Percentiles rank a stretch among this genome's conserved stretches.
Conservation (phyloP, 1,140 invertebrate species). For the Nixonia krombeini region DNA sequence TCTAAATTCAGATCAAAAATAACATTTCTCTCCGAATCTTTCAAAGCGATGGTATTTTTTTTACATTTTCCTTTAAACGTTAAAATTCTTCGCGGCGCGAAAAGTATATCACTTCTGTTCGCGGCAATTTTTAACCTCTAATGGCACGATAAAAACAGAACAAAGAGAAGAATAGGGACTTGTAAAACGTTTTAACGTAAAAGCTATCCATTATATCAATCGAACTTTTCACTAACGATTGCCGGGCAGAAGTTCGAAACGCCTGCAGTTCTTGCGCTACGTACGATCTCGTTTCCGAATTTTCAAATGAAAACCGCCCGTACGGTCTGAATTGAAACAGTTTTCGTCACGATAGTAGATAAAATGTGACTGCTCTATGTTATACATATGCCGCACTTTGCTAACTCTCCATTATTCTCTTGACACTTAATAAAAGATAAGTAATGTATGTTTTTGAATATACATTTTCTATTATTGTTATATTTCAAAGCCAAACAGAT, state of each 20-base stretch:
- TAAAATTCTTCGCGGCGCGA: too few relatives aligned
- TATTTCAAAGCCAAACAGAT: too few relatives aligned
- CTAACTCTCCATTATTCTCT: too few relatives aligned
- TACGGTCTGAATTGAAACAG: slow-evolving; percentile 6
- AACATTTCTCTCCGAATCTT: too few relatives aligned
- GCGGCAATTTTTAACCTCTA: slow-evolving; percentile 27
- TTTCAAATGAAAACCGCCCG: slow-evolving; percentile 1
- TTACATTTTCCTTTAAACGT: too few relatives aligned
- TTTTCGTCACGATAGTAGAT: slow-evolving; percentile 8
- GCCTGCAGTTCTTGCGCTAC: background rate
- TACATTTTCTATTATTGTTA: too few relatives aligned
- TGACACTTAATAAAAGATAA: background rate
- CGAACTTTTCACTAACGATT: slow-evolving; percentile 10
- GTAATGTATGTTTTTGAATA: background rate
- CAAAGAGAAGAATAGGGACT: slow-evolving; percentile 22
- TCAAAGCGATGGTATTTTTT: too few relatives aligned
- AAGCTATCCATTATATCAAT: slow-evolving; percentile 40
- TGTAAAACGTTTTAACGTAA: slow-evolving; percentile 45
- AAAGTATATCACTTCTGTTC: background rate
- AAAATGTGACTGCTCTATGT: background rate
- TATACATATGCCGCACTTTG: slow-evolving; percentile 1
- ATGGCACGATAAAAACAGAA: slow-evolving; percentile 26
- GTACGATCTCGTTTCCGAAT: slow-evolving; percentile 9
- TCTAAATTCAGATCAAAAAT: too few relatives aligned
- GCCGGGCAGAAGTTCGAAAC: slow-evolving; percentile 9